These are phyloP conservation scores for Lerema accius DNA, from an alignment of 1,140 invertebrate genomes.

Conservation along the genomic window DNA sequence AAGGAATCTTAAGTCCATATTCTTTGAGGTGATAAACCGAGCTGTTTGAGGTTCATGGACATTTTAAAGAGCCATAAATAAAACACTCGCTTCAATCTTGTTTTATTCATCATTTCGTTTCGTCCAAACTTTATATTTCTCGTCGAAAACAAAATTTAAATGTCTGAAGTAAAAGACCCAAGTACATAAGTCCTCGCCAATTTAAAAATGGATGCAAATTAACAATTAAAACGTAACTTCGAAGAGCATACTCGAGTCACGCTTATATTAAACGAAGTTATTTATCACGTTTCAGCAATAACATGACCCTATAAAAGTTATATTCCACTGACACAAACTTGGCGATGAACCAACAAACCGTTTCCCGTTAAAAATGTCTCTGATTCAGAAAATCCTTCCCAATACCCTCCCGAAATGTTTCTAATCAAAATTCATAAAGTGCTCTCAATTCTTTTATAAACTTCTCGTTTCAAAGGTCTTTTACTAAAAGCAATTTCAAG, in stretches of 20 bases:
- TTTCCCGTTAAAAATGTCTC: constrained; percentile 20
- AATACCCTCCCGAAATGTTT: background rate
- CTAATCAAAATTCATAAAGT: constrained; percentile 20
- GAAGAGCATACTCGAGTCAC: constrained; percentile 9
- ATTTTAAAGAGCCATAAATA: background rate
- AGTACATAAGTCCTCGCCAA: background rate
- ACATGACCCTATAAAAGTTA: constrained; percentile 30
- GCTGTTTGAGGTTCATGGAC: background rate
- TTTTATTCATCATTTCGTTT: background rate
- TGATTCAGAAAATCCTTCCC: constrained; percentile 26
- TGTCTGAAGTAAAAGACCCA: background rate
- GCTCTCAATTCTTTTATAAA: constrained; percentile 3
- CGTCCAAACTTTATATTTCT: background rate
- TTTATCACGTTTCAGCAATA: constrained; percentile 24
- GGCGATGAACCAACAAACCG: constrained; percentile 20
- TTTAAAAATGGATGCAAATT: constrained; percentile 7
- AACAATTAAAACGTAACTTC: constrained; percentile 1
- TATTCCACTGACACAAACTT: constrained; percentile 27
- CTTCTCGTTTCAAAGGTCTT: background rate
- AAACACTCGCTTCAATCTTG: background rate
- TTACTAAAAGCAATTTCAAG: background rate
- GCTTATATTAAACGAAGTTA: constrained; percentile 17
- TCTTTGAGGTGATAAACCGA: background rate
- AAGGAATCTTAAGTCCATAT: too few species aligned
- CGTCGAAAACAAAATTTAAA: background rate